phyloP scores from a whole-genome alignment of 2,113 vertebrate species.

The Centrocercus urophasianus region DNA sequence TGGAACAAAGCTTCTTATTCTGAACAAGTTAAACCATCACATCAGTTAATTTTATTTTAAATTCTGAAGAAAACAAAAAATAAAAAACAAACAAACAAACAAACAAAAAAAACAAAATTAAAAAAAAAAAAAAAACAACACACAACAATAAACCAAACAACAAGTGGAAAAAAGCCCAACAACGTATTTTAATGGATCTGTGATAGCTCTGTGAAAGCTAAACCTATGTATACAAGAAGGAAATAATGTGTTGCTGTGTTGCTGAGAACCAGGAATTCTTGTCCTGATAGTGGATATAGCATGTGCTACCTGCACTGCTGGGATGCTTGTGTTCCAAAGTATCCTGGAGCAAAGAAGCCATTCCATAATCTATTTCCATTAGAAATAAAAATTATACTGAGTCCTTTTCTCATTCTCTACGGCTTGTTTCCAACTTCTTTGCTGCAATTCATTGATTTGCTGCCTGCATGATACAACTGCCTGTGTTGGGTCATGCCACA shows the following conservation, averaged over 20 bases:
- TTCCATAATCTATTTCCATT: not conserved
- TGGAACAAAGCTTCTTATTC: not conserved
- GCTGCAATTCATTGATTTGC: not conserved
- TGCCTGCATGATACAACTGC: not conserved
- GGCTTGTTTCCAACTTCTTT: not conserved
- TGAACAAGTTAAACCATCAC: not conserved
- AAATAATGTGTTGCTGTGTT: not conserved
- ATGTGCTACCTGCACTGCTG: fast-evolving
- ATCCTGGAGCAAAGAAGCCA: not conserved
- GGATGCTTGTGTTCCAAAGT: not conserved
- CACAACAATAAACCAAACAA: not conserved
- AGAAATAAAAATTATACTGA: not conserved
- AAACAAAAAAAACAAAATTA: no score
- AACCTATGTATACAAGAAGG: not conserved
- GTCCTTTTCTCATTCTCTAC: not conserved
- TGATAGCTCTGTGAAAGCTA: not conserved
- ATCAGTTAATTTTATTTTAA: not conserved
- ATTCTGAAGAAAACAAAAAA: not conserved
- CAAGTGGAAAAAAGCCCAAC: not conserved
- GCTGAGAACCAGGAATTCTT: not conserved
- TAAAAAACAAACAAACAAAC: no score
- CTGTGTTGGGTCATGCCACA: not conserved
- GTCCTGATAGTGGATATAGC: not conserved
- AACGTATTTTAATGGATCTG: not conserved
- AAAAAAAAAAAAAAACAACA: not conserved